A percentile compares a stretch with the other conserved stretches of the same genome.
Conservation (phyloP, 2,797 vertebrate genomes). For the Acanthornis magna region DNA sequence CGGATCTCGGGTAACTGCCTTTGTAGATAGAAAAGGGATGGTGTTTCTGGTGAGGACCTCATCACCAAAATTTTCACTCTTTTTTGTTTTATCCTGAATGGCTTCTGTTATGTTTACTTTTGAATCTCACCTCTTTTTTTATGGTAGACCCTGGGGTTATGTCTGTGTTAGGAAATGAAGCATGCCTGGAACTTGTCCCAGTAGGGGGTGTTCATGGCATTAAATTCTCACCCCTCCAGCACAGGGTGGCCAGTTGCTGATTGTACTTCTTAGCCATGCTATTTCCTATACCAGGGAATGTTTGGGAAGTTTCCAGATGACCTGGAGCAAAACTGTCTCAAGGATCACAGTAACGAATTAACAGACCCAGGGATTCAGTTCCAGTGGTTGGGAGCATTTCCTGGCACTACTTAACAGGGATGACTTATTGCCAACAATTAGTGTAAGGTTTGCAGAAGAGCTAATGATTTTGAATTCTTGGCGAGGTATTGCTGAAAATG, state of each 20-base stretch:
- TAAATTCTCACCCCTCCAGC: background rate
- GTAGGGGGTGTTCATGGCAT: background rate
- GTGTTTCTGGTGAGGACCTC: background rate
- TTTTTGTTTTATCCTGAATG: background rate
- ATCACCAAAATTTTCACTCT: background rate
- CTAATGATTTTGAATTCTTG: background rate
- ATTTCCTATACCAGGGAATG: background rate
- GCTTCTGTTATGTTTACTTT: background rate
- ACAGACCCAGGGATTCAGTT: background rate
- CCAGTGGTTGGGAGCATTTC: background rate
- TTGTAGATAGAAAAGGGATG: background rate
- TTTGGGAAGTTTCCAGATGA: background rate
- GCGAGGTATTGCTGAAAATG: background rate
- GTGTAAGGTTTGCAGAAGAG: background rate
- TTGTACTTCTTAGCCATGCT: background rate
- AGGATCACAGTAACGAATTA: accelerated
- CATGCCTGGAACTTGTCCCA: background rate
- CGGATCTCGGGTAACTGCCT: background rate
- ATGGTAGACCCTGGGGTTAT: background rate
- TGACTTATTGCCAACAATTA: background rate
- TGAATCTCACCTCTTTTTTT: background rate
- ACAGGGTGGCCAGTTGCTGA: background rate
- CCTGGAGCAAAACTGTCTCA: background rate
- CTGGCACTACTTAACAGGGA: background rate
- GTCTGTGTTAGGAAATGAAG: background rate